Conservation (phyloP, 2,113 vertebrate genomes). For the Laticauda colubrina region DNA sequence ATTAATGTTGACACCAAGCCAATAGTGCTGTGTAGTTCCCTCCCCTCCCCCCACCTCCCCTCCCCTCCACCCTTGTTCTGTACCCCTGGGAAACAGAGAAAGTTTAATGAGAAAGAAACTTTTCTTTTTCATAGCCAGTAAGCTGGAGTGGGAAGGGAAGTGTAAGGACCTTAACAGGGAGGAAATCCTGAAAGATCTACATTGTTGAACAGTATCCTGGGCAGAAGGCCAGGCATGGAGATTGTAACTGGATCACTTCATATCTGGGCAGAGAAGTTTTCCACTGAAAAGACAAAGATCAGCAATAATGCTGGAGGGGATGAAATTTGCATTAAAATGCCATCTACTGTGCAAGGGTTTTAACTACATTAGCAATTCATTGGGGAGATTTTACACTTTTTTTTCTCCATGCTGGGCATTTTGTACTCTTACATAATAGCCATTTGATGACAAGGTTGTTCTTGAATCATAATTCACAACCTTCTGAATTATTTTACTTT, state of each 20-base stretch:
- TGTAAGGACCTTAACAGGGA: neutral
- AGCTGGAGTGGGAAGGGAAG: neutral
- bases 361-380: slow-evolving; percentile 6
- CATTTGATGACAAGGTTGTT: neutral
- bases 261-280: neutral
- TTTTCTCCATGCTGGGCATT: neutral
- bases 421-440: neutral
- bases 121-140: neutral
- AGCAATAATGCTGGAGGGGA: neutral
- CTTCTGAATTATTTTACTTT: neutral
- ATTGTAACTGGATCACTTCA: neutral
- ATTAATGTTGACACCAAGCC: neutral
- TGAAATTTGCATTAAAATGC: neutral
- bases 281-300: neutral
- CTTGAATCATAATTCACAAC: neutral
- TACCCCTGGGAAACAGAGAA: slow-evolving; percentile 14
- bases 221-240: neutral
- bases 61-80: neutral
- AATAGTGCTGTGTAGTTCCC: neutral
- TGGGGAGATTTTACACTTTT: neutral
- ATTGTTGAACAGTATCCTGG: neutral
- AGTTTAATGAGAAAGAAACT: neutral
- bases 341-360: neutral
- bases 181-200: neutral
- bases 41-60: too few relatives aligned